A percentile compares a stretch with the other conserved stretches of the same genome.
These are phyloP conservation scores for Heliothis peltigera DNA, from an alignment of 2,888 invertebrate species.

Conservation along the genomic window DNA sequence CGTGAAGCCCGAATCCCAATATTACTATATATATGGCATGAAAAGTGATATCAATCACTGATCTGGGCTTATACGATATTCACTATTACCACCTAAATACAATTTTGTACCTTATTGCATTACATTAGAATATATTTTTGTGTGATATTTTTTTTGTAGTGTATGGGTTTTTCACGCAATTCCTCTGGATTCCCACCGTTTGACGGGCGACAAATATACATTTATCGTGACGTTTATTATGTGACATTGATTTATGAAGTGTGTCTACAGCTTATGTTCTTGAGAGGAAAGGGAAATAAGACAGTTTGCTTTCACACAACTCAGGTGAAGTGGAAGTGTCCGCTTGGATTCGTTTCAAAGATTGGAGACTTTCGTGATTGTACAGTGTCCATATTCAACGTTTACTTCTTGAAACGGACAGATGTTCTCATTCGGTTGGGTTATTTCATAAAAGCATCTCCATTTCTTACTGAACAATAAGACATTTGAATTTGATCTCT, in stretches of 20 bases:
- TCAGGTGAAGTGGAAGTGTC: constrained; percentile 14
- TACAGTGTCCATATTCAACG: background rate
- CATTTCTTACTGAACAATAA: background rate
- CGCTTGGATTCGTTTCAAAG: constrained; percentile 15
- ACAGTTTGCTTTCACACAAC: constrained; percentile 39
- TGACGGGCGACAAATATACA: constrained; percentile 76
- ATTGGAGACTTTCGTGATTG: constrained; percentile 10
- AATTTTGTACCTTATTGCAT: constrained; percentile 16
- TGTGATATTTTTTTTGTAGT: constrained; percentile 15
- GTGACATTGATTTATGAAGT: constrained; percentile 74
- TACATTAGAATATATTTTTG: constrained; percentile 38
- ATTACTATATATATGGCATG: constrained; percentile 46
- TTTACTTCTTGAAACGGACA: background rate
- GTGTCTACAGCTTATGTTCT: constrained; percentile 54
- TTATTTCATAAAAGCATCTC: constrained; percentile 1
- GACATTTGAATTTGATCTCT: background rate
- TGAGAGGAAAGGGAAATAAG: constrained; percentile 37
- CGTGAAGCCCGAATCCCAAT: constrained; percentile 35
- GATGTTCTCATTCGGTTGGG: background rate
- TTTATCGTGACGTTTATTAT: constrained; percentile 76
- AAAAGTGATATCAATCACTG: constrained; percentile 67
- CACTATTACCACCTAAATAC: constrained; percentile 26
- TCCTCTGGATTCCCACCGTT: constrained; percentile 61
- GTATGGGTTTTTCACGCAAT: constrained; percentile 60
- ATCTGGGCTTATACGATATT: constrained; percentile 61